A percentile compares a stretch with the other conserved stretches of the same genome.
Evolutionary conservation across 1,140 invertebrate species (phyloP).

Genomic region (Pectinophora gossypiella): DNA sequence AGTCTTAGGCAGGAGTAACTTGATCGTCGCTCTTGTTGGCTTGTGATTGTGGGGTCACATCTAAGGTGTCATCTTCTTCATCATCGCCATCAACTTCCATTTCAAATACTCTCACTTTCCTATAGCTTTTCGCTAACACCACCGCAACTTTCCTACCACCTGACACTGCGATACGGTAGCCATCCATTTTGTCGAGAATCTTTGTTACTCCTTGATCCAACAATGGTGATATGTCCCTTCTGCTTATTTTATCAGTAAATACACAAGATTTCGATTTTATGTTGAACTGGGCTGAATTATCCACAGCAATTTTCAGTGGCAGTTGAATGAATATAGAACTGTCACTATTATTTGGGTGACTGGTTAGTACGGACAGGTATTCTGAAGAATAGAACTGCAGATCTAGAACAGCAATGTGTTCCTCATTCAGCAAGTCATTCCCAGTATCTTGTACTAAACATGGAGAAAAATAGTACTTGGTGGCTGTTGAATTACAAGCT

Average conservation of each 20-base stretch:
- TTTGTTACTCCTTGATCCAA: constrained; percentile 72
- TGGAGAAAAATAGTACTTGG: constrained; percentile 52
- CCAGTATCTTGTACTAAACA: constrained; percentile 43
- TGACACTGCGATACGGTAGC: constrained; percentile 87
- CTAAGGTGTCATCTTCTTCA: constrained; percentile 82
- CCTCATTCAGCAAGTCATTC: constrained; percentile 40
- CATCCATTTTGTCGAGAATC: constrained; percentile 85
- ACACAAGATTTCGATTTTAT: constrained; percentile 69
- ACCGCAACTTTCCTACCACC: constrained; percentile 92
- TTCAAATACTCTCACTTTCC: constrained; percentile 91
- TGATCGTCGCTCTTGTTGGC: not conserved
- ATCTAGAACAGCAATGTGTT: constrained; percentile 76
- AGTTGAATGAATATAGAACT: constrained; percentile 81
- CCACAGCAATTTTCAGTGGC: constrained; percentile 70
- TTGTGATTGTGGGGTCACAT: constrained; percentile 61
- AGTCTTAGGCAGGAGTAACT: not conserved
- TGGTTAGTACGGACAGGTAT: constrained; percentile 84
- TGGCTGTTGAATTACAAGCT: constrained; percentile 33
- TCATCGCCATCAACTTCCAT: constrained; percentile 95
- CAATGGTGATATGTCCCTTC: constrained; percentile 71
- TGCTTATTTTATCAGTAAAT: constrained; percentile 69
- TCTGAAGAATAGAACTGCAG: constrained; percentile 89
- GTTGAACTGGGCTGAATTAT: constrained; percentile 65
- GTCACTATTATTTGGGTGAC: constrained; percentile 74
- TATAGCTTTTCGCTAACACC: constrained; percentile 85